Conservation (phyloP, 2,888 invertebrate genomes). For the Himalopsyche anomala region DNA sequence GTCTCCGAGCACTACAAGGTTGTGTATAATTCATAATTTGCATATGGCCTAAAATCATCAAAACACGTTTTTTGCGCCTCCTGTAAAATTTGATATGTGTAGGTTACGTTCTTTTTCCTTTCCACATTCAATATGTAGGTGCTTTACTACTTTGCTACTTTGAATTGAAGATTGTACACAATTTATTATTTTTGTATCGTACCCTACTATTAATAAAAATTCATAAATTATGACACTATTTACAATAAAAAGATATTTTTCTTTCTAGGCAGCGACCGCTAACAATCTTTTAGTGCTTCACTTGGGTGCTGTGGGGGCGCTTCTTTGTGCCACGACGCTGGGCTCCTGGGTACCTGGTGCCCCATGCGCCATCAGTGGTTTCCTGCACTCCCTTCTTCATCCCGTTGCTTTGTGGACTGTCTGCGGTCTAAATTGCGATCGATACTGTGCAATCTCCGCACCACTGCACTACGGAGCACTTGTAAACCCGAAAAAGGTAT, state of each 20-base stretch:
- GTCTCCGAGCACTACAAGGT: no score
- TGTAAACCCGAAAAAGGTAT: constrained; percentile 83
- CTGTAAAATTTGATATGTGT: no score
- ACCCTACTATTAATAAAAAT: no score
- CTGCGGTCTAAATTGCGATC: constrained; percentile 86
- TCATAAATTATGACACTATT: not conserved
- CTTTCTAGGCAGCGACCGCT: constrained; percentile 79
- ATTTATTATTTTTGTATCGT: no score
- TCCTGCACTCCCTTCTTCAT: constrained; percentile 83
- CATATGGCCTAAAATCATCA: no score
- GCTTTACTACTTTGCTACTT: no score
- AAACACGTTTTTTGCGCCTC: no score
- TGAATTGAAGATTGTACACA: no score
- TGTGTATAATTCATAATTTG: no score
- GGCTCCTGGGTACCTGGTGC: constrained; percentile 78
- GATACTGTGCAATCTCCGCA: constrained; percentile 88
- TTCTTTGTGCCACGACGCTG: constrained; percentile 80
- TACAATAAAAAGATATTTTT: constrained; percentile 35
- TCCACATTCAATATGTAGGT: no score
- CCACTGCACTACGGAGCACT: constrained; percentile 88
- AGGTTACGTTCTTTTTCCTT: no score
- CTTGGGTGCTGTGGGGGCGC: constrained; percentile 82
- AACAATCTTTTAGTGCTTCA: constrained; percentile 85
- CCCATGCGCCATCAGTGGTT: constrained; percentile 81
- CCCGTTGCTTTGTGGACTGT: constrained; percentile 88